Percentiles rank a stretch among this genome's conserved stretches.
Conservation (phyloP, 2,113 vertebrate species). For the Phaethon lepturus region DNA sequence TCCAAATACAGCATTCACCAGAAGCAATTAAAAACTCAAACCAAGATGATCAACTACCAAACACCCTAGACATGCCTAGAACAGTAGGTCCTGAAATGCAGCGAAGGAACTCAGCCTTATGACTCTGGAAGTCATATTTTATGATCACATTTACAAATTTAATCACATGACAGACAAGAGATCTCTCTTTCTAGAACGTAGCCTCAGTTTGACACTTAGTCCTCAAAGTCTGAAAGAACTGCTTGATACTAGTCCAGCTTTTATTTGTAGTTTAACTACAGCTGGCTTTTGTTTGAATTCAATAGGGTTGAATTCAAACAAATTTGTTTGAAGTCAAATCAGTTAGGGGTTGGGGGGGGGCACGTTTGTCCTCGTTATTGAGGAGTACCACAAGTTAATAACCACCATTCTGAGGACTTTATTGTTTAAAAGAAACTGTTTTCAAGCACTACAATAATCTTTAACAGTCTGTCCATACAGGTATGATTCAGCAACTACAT, state of each 20-base stretch:
- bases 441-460: not conserved
- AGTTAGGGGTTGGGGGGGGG: not conserved
- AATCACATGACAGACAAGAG: not conserved
- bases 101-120: not conserved
- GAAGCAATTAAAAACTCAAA: conserved; percentile 7
- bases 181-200: not conserved
- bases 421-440: not conserved
- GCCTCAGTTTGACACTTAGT: not conserved
- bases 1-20: not conserved
- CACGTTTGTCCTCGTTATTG: fast-evolving
- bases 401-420: not conserved
- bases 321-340: too few species aligned
- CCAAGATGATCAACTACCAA: not conserved
- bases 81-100: not conserved
- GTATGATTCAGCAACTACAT: not conserved
- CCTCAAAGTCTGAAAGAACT: not conserved
- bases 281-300: not conserved
- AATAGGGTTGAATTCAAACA: too few species aligned
- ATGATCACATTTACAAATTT: not conserved
- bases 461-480: not conserved
- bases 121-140: not conserved
- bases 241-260: not conserved
- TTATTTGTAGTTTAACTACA: not conserved
- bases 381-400: not conserved
- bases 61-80: not conserved